Evolutionary conservation across 1,140 invertebrate species (phyloP), one percentile per base, ranked within the genome.

Genomic region (Diorhabda elongata): DNA sequence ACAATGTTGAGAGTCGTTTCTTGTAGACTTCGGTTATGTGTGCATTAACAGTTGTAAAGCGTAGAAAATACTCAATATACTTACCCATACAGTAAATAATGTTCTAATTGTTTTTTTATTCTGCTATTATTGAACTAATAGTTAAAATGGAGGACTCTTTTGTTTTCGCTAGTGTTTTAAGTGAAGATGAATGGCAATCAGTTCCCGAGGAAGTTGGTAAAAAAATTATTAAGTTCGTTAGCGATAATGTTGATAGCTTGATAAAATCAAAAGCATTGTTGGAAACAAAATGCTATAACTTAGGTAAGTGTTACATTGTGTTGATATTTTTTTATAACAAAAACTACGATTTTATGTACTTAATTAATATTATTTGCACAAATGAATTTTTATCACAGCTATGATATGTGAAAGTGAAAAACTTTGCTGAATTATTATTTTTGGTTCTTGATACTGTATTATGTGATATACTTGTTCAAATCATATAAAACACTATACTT

Each of bases 241-340:
- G 86, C 47, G 81, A 85, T 69, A 87, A 87, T 79, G 87, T 89
- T 73, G 87, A 89, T 74, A 87, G 90, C 80, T 89, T 86, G 58
- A 83, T 90, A 56, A 89, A 87, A n/a, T 85, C 86, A 2, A 90
- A 90, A 82, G 89, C 89, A 4, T 81, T 90, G 26, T 85, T 87
- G 70, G 88, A 90, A 78, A 86, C 85, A 44, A 84, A 82, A 66
- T 85, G 85, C 76, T 82, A 83, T 66, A 85, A 84, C 79, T 81
- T 86, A 71, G 88, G 89, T 90, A 83, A 78, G 76, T 72, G 58
- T 47, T 3, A 26, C 9, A 61, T 41, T 11, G 42, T 26, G 26
- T 1, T 26, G 26, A 26, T 26, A 26, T 26, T 26, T 26, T 26
- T 26, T 26, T 26, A 26, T 26, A 26, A 26, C 26, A 26, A 26